Evolutionary conservation across 2,888 invertebrate genomes (phyloP).

Genomic region (Hydraecia micacea): DNA sequence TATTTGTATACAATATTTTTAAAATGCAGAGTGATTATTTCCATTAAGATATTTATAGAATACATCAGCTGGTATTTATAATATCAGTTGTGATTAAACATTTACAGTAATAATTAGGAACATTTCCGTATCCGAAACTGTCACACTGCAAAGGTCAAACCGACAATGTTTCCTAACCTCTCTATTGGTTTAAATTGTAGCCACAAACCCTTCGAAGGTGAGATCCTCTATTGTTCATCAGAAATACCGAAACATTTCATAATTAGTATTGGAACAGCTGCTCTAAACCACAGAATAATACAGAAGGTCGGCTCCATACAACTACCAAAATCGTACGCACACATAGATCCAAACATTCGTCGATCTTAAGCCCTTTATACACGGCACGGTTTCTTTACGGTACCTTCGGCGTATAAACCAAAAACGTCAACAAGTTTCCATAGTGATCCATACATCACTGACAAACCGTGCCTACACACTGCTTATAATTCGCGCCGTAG

Average conservation of each 20-base stretch:
- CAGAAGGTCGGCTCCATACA: neutral
- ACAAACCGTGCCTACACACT: too few species aligned
- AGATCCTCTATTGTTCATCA: slow-evolving; percentile 22
- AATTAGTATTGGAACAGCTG: slow-evolving; percentile 28
- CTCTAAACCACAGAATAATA: neutral
- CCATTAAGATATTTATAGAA: neutral
- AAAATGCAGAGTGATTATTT: neutral
- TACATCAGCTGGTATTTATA: neutral
- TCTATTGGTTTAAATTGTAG: slow-evolving; percentile 11
- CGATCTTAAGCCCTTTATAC: too few species aligned
- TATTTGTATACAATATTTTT: too few species aligned
- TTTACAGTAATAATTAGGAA: neutral
- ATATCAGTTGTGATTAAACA: neutral
- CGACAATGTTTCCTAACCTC: slow-evolving; percentile 21
- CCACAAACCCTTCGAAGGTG: slow-evolving; percentile 29
- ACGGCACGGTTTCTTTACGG: too few species aligned
- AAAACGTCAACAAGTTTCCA: too few species aligned
- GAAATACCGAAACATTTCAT: slow-evolving; percentile 22
- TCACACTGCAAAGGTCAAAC: slow-evolving; percentile 3
- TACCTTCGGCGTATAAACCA: too few species aligned
- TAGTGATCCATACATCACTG: too few species aligned
- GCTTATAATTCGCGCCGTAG: too few species aligned
- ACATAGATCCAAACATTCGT: neutral
- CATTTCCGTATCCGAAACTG: slow-evolving; percentile 6
- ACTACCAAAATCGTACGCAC: neutral